Conservation (phyloP, 2,797 vertebrate genomes). For the Poeciliopsis infans region DNA sequence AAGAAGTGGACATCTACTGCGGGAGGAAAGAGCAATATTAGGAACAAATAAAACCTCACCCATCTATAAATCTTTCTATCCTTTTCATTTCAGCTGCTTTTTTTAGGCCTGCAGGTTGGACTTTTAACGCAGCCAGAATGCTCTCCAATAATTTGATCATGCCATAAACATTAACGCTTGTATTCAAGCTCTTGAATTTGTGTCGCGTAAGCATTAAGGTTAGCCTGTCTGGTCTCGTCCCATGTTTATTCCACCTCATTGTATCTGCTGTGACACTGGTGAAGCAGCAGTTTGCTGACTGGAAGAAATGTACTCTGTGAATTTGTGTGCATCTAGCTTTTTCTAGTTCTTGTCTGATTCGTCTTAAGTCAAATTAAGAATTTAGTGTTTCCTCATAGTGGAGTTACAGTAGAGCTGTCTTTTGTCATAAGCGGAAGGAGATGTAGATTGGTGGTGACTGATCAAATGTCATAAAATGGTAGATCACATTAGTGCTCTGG, state of each 20-base stretch:
- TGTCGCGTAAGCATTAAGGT: neutral
- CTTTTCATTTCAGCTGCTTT: neutral
- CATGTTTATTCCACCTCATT: neutral
- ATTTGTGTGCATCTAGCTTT: neutral
- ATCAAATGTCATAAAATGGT: neutral
- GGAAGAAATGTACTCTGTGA: neutral
- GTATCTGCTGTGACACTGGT: neutral
- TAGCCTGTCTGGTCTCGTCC: neutral
- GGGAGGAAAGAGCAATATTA: conserved; percentile 36
- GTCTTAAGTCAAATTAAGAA: neutral
- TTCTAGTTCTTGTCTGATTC: neutral
- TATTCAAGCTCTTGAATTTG: conserved; percentile 12
- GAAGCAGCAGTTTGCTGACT: neutral
- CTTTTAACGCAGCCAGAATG: conserved; percentile 51
- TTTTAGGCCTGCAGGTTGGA: conserved; percentile 32
- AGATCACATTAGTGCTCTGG: neutral
- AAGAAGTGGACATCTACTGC: conserved; percentile 18
- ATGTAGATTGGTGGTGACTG: neutral
- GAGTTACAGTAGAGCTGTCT: neutral
- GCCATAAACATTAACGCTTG: conserved; percentile 18
- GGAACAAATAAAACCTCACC: conserved; percentile 46
- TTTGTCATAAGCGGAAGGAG: neutral
- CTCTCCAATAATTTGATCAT: conserved; percentile 30
- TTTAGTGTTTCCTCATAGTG: neutral
- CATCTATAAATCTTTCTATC: neutral